Evolutionary conservation across 1,140 invertebrate species (phyloP), one percentile per base, ranked within the genome.

Genomic region (Hydropsyche tenuis): DNA sequence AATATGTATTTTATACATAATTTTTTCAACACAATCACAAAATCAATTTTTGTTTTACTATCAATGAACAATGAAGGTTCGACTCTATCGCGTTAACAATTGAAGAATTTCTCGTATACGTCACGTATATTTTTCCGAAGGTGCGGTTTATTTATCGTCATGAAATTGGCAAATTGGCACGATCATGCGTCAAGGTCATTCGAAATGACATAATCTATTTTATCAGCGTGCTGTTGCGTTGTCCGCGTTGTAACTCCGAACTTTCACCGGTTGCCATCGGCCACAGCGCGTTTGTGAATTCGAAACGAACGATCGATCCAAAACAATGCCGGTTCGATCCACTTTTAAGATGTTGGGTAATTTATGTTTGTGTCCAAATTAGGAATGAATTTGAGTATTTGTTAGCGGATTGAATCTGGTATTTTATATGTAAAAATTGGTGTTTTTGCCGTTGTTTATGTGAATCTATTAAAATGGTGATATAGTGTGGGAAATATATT

Each of bases 301-400:
- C 48, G 14, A 18, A 18, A 53, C 48, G 48, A 11, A 20, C 18
- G 30, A 53, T 53, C 48, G 48, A 20, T 18, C 18, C 48, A 20
- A 20, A 53, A 53, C 48, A 53, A 53, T 53, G 48, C 48, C 16
- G 7, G 16, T 53, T 53, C 20, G 48, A 53, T 53, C 48, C 48
- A 53, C 48, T 53, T 53, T 53, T 18, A 2, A 5, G 18, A 2
- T 20, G 48, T 53, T 53, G 9, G 14, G 20, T 6, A 53, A 53
- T 53, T 7, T 16, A 46, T 46, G 45, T 37, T 37, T 37, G 30
- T 4, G 9, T 37, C 3, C n/a, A n/a, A n/a, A n/a, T n/a, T n/a
- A n/a, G n/a, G n/a, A n/a, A n/a, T n/a, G n/a, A n/a, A n/a, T n/a
- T n/a, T n/a, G n/a, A n/a, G n/a, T n/a, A n/a, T n/a, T n/a, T n/a